Conservation (phyloP, 2,888 invertebrate species). For the Acrocyrtus sp. region DNA sequence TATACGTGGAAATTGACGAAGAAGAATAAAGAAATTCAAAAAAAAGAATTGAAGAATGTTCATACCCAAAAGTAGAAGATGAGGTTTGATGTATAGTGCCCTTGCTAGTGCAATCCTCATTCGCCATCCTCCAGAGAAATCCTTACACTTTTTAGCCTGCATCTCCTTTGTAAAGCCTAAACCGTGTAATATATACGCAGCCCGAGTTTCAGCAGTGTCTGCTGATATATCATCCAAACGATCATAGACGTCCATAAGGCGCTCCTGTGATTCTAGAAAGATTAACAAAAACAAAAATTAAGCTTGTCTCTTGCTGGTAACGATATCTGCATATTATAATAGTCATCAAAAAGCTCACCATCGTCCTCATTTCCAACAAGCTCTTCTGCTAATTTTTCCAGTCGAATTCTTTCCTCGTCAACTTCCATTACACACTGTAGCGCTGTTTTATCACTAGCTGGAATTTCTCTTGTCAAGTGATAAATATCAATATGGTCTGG, state of each 20-base stretch:
- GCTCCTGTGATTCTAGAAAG: constrained; percentile 84
- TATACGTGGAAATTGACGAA: too few relatives aligned
- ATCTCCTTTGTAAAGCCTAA: constrained; percentile 87
- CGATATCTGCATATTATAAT: constrained; percentile 1
- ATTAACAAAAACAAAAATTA: too few relatives aligned
- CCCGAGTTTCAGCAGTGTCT: constrained; percentile 93
- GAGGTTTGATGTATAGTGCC: constrained; percentile 57
- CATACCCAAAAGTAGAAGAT: constrained; percentile 48
- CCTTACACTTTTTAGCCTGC: constrained; percentile 76
- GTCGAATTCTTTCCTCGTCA: constrained; percentile 88
- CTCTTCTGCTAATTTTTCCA: constrained; percentile 93
- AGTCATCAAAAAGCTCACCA: constrained; percentile 72
- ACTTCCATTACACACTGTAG: constrained; percentile 98
- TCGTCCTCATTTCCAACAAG: constrained; percentile 87
- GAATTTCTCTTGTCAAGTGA: constrained; percentile 96
- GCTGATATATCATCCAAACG: constrained; percentile 96
- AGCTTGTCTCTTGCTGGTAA: background rate
- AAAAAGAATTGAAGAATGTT: background rate
- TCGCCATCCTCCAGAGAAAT: constrained; percentile 73
- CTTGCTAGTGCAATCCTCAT: constrained; percentile 73
- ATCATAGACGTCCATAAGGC: constrained; percentile 97
- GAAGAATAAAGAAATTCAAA: background rate
- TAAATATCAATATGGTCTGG: constrained; percentile 98
- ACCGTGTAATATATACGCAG: constrained; percentile 95
- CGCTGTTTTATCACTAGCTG: constrained; percentile 97